Evolutionary conservation across 2,797 vertebrate species (phyloP).

Genomic region (Parauchenoglanis punctatus): DNA sequence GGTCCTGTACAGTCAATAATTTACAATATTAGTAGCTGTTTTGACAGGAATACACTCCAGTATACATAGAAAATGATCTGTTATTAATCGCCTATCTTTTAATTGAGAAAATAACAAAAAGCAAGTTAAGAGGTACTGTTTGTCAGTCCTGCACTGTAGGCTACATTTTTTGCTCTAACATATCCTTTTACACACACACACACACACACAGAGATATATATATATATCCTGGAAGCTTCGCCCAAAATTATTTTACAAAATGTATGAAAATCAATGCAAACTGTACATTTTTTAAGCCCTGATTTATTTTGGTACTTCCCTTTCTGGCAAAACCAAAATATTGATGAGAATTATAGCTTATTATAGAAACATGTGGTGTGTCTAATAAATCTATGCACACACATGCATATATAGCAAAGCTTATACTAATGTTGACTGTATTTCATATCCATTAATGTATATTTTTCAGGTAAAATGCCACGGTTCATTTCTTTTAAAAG

Average conservation of each 20-base stretch:
- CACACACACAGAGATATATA: too few relatives aligned
- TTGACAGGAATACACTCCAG: not conserved
- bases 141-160: not conserved
- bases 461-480: not conserved
- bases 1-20: conserved; percentile 19
- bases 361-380: not conserved
- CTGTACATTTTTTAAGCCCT: not conserved
- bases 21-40: not conserved
- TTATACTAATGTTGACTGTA: not conserved
- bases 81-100: not conserved
- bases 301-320: not conserved
- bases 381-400: not conserved
- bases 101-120: not conserved
- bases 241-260: not conserved
- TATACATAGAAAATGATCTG: not conserved
- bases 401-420: not conserved
- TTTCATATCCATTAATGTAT: not conserved
- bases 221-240: too few relatives aligned
- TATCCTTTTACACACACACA: too few relatives aligned
- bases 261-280: not conserved
- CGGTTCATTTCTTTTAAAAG: not conserved
- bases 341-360: not conserved
- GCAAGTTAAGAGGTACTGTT: not conserved
- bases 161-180: not conserved
- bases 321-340: not conserved